These are phyloP conservation scores for Caenorhabditis inopinata DNA, from an alignment of 1,140 invertebrate species.

Conservation along the genomic window DNA sequence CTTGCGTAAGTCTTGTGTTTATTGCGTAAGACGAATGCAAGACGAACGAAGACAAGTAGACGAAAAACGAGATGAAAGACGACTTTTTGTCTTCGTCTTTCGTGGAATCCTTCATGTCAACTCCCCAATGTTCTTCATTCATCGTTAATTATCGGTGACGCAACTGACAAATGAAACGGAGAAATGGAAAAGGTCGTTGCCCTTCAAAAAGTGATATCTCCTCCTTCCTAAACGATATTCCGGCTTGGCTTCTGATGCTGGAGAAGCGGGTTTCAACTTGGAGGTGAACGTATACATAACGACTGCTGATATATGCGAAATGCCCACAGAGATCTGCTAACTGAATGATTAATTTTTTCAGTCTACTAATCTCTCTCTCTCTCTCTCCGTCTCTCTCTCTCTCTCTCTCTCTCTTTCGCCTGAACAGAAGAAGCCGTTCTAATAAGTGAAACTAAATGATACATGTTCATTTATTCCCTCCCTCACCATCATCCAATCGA, in stretches of 20 bases:
- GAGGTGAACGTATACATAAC: neutral
- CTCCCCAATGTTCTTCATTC: neutral
- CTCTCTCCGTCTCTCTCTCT: neutral
- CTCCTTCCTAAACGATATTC: slow-evolving; percentile 34
- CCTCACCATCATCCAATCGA: too few relatives aligned
- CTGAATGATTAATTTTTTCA: slow-evolving; percentile 7
- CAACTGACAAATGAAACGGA: too few relatives aligned
- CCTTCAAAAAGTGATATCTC: neutral
- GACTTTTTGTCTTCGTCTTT: too few relatives aligned
- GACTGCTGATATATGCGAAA: neutral
- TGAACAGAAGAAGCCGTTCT: neutral
- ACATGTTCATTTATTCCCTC: too few relatives aligned
- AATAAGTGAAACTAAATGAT: too few relatives aligned
- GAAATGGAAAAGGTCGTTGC: neutral
- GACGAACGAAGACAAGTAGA: too few relatives aligned
- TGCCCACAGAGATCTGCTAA: slow-evolving; percentile 18
- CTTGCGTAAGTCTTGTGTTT: too few relatives aligned
- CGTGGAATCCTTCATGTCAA: too few relatives aligned
- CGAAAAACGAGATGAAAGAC: too few relatives aligned
- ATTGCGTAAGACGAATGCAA: too few relatives aligned
- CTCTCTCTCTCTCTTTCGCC: neutral
- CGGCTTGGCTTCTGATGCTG: neutral
- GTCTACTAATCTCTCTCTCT: neutral
- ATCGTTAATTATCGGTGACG: neutral
- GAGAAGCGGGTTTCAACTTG: neutral